Evolutionary conservation across 2,113 vertebrate genomes (phyloP), one percentile per base, ranked within the genome.

Genomic region (Caranx ignobilis): DNA sequence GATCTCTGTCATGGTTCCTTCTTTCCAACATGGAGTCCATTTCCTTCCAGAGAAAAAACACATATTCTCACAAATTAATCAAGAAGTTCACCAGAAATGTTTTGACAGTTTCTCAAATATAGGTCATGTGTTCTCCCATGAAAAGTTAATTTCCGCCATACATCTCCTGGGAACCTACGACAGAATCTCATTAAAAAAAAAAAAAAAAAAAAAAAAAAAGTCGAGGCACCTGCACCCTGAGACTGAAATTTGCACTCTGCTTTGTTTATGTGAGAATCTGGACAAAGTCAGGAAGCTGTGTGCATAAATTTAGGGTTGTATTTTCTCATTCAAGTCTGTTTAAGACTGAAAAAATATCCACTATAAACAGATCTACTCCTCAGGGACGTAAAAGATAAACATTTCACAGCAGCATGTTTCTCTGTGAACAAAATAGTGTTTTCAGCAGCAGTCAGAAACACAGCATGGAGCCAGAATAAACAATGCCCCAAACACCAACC

Each of bases 351-450:
- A 83, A 83, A 87, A 86, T 74, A 81, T 81, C 82, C 82, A 68
- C 45, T 81, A 35, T 92, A 94, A 94, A 93, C 91, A 94, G 3
- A 50, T 68, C 75, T 55, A n/a, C 66, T 87, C 89, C 86, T 77
- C 35, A 41, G 59, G 71, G 84, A 84, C 72, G 34, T 41, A 47
- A 43, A 89, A 87, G 67, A 83, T 68, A 80, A 89, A 89, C 77
- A 88, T 76, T 82, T 89, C 84, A 77, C 79, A 77, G 71, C n/a
- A 26, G 69, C 19, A 12, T 61, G 77, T 86, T 83, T 82, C 82
- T 88, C 77, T 87, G 57, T 67, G 79, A 90, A 83, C 62, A 73
- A 71, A 83, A 72, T 59, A 34, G 71, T 79, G 76, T 87, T 88
- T 90, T 89, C 63, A 75, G 71, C 65, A 81, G 55, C 70, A 52